These are phyloP conservation scores for Thereva unica DNA, from an alignment of 2,888 invertebrate genomes.

Conservation along the genomic window DNA sequence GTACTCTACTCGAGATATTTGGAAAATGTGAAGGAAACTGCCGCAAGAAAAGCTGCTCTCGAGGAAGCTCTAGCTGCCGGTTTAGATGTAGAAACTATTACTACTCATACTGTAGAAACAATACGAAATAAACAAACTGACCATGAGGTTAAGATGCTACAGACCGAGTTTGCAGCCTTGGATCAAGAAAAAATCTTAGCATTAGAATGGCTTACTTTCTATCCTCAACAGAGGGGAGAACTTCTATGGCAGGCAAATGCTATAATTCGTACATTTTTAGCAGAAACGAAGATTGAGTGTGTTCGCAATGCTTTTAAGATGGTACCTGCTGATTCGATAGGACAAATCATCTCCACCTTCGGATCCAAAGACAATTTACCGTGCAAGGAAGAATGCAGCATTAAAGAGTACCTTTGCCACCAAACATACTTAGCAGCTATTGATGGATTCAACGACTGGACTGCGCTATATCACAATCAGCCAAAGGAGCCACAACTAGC, in stretches of 20 bases:
- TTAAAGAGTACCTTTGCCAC: constrained; percentile 86
- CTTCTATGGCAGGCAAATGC: constrained; percentile 87
- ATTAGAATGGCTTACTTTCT: constrained; percentile 85
- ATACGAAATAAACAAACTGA: constrained; percentile 61
- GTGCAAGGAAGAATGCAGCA: constrained; percentile 58
- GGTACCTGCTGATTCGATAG: constrained; percentile 69
- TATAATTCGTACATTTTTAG: constrained; percentile 82
- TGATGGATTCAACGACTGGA: constrained; percentile 89
- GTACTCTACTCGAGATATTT: constrained; percentile 72
- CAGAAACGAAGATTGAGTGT: constrained; percentile 79
- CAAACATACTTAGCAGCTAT: constrained; percentile 85
- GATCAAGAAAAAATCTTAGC: constrained; percentile 76
- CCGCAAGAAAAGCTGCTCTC: constrained; percentile 64
- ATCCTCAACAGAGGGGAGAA: constrained; percentile 77
- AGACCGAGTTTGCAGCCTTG: constrained; percentile 65
- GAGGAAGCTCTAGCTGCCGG: constrained; percentile 74
- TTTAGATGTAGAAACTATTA: constrained; percentile 82
- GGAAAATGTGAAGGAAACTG: constrained; percentile 68
- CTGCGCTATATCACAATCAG: constrained; percentile 77
- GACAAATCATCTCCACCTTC: constrained; percentile 60
- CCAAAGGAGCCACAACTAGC: constrained; percentile 71
- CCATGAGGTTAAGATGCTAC: constrained; percentile 44
- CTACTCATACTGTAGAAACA: constrained; percentile 82
- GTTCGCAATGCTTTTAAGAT: constrained; percentile 76
- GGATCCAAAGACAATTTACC: constrained; percentile 59